Evolutionary conservation across 2,888 invertebrate species (phyloP), one percentile per base, ranked within the genome.

Genomic region (Synergus laeviventris): DNA sequence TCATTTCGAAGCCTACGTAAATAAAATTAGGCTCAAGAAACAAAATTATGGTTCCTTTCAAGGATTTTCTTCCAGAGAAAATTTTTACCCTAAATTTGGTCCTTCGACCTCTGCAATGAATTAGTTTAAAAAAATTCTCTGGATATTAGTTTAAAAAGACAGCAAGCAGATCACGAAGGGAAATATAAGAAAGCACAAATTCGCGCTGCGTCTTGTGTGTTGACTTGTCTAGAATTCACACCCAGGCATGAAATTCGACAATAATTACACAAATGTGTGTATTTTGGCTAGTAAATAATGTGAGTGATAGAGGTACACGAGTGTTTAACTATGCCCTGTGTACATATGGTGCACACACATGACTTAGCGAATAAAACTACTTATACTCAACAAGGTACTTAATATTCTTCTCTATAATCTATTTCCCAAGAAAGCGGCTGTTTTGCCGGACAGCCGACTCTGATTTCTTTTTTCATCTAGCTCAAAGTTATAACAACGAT

Each of bases 381-480:
- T 89, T 90, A 89, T 87, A 88, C 81, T 89, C 89, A 88, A 90
- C 88, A 89, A 90, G 90, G 89, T 90, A 90, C 89, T 89, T 86
- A 86, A 87, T 87, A 87, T 85, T 84, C 81, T 83, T 82, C 36
- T 59, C 54, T 56, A 60, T n/a, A 74, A 59, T 59, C 59, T 74
- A 54, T 11, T 70, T 54, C 70, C 49, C 49, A 54, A 70, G 49
- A 4, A 70, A 66, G 31, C 24, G 70, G 16, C 49, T 18, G 24
- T 5, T 78, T 74, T 74, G n/a, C 36, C 21, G 49, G 66, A 49
- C 59, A 70, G 70, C 70, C 70, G n/a, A 49, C 49, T 70, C 42
- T 24, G 87, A 87, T 86, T 86, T 87, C 70, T 38, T 18, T 49
- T 49, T 70, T 45, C 61, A 56, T 84, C 85, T 88, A 87, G 81